A percentile compares a stretch with the other conserved stretches of the same genome.
Conservation (phyloP, 2,113 vertebrate genomes). For the Hippocampus comes region DNA sequence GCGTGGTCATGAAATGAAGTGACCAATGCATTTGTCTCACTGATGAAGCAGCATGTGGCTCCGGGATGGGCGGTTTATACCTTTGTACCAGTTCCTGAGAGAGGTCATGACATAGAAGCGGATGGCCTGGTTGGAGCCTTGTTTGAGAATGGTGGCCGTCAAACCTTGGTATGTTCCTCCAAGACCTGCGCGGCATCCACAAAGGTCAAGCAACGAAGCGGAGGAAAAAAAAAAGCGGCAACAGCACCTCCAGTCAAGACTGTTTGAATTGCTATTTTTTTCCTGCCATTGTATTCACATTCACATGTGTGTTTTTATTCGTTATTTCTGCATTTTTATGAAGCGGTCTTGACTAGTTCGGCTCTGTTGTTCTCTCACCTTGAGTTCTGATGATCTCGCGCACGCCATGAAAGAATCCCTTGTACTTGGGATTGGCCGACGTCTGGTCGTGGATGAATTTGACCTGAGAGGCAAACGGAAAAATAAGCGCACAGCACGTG, state of each 20-base stretch:
- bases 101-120: conserved; percentile 97
- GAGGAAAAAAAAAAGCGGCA: no score
- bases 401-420: conserved; percentile 91
- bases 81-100: conserved; percentile 96
- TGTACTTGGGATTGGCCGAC: conserved; percentile 89
- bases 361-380: conserved; percentile 63
- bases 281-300: no score
- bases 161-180: conserved; percentile 93
- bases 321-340: no score
- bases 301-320: no score
- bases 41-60: no score
- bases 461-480: conserved; percentile 68
- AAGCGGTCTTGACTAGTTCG: no score
- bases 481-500: no score
- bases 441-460: conserved; percentile 98
- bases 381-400: conserved; percentile 85
- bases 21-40: no score
- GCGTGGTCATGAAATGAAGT: no score
- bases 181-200: conserved; percentile 70
- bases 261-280: no score
- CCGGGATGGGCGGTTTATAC: conserved; percentile 50
- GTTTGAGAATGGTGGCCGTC: conserved; percentile 90
- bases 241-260: no score
- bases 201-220: no score
- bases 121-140: conserved; percentile 97